Base-by-base conservation (phyloP, 2,113 vertebrate species). In the Poeciliopsis turrubarensis region DNA sequence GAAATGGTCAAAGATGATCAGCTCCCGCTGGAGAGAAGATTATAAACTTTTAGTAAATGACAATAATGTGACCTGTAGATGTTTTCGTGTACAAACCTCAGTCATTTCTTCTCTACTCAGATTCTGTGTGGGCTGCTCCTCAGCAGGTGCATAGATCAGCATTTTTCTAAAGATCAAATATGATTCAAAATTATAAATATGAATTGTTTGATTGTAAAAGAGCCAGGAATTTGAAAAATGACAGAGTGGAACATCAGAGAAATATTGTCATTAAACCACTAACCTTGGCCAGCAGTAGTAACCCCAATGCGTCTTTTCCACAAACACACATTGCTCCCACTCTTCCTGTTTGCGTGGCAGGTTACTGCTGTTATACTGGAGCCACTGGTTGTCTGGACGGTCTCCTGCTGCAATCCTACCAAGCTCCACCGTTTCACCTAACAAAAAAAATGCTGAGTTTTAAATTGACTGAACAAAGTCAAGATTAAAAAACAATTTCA, bases 281-380 rank as follows among this genome's bases (percentile, higher is more conserved):
- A 92, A 99, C 98, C 88, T 95, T 79, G 98, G 98, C 98, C 98
- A 99, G 44, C 93, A 94, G 37, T 97, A 98, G 86, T 98, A 99
- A 9, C 98, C 98, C 98, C 98, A 99, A 82, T 99, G 97, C 1
- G 98, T 99, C 88, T 99, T 99, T 79, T 99, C 97, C 89, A 99
- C 96, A 87, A 99, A 99, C 66, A 87, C 94, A 82, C 94, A 95
- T 0, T 89, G 82, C 31, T 98, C 95, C 98, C 98, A 99, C 41
- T 94, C 95, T 83, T 95, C 85, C 81, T 96, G 95, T 8, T 94
- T 95, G 89, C 91, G 95, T 72, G 97, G 98, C 81, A 99, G 86
- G 70, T 72, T 95, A 90, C 73, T 95, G 85, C 96, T 96, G 86
- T 96, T 87, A 57, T 98, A 99, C 93, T 96, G 97, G 57, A 99